These are phyloP conservation scores for Lepidothrix coronata DNA, from an alignment of 2,113 vertebrate genomes.

Conservation along the genomic window DNA sequence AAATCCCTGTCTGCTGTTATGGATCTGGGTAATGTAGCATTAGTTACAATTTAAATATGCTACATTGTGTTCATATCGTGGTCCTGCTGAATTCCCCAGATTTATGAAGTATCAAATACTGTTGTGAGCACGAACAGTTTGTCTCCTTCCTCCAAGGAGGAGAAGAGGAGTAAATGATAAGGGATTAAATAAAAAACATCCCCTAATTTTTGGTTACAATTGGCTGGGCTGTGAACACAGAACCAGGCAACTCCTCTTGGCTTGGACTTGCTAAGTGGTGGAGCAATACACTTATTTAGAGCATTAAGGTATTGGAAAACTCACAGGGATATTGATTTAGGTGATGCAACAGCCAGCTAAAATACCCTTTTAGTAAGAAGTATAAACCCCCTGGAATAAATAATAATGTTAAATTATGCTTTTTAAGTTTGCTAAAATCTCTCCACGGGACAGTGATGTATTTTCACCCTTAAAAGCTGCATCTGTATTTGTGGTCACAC, in stretches of 20 bases:
- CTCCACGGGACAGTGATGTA: slow-evolving; percentile 2
- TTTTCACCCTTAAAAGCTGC: slow-evolving; percentile 25
- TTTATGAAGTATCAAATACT: neutral
- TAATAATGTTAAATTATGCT: slow-evolving; percentile 29
- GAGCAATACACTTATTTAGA: slow-evolving; percentile 26
- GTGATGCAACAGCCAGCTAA: slow-evolving; percentile 13
- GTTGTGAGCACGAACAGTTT: neutral
- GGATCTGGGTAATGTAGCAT: neutral
- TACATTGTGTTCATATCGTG: neutral
- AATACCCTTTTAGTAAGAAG: slow-evolving; percentile 31
- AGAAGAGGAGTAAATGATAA: neutral
- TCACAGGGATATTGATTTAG: neutral
- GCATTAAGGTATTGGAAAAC: slow-evolving; percentile 38
- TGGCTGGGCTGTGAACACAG: neutral
- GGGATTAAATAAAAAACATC: neutral
- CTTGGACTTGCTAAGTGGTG: neutral
- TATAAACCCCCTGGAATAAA: slow-evolving; percentile 15
- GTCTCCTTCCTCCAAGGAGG: neutral
- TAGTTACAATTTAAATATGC: slow-evolving; percentile 2
- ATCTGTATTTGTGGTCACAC: neutral
- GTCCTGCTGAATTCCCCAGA: neutral
- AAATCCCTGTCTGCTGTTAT: slow-evolving; percentile 35
- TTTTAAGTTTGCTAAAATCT: slow-evolving; percentile 21
- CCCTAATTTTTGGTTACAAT: neutral
- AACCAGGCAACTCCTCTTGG: neutral